Evolutionary conservation across 2,888 invertebrate species (phyloP), one percentile per base, ranked within the genome.

Genomic region (Incurvaria masculella): DNA sequence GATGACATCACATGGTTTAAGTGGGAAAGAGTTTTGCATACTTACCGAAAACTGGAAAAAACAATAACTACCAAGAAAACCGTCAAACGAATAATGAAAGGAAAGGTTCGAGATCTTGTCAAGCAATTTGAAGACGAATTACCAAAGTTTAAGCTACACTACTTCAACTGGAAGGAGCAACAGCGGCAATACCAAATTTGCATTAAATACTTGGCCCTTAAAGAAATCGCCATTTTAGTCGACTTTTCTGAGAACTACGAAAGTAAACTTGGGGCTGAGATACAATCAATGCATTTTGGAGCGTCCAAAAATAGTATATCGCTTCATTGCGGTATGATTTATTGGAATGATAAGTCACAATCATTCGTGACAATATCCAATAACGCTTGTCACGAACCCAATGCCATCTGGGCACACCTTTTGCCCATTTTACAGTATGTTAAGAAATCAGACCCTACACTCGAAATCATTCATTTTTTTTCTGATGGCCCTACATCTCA

Each of bases 281-380:
- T 49, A 5, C 49, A 49, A 39, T 45, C 49, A n/a, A 39, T 43
- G n/a, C 45, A 49, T 43, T 49, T 49, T 19, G 49, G 46, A 2
- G 33, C 49, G 14, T 43, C 46, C 8, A 27, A 43, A 39, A 38
- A 49, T 23, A 33, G 46, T n/a, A 43, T 49, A 38, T 43, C 49
- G 10, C 33, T 49, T 17, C 49, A 49, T 19, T 42, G 45, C 4
- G 38, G 46, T 39, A 44, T 49, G 1, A 11, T 47, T 3, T 47
- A 47, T 33, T 26, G 14, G 16, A 49, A 49, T 21, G 27, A 44
- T 41, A 49, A 44, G 19, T 42, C 49, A 21, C 16, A 45, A 27
- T 33, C 42, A 17, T 45, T 33, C 20, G 45, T 45, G 38, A 45
- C 49, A 20, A 19, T 45, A 42, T 45, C 42, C 18, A 42, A 39